These are phyloP conservation scores for Styela clava DNA, from an alignment of 23 tunicate genomes.

Conservation along the genomic window DNA sequence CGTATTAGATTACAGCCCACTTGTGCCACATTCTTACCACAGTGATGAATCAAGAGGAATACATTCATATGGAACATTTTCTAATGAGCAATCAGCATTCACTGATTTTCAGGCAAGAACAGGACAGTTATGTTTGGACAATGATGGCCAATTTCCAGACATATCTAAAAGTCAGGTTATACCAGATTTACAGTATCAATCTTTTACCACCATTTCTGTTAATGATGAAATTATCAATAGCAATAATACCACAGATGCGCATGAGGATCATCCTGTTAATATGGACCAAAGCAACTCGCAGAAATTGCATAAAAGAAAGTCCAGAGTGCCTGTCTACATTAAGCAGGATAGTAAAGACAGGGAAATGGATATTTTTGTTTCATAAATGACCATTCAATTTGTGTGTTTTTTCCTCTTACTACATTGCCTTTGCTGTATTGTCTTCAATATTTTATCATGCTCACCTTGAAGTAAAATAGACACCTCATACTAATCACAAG, in stretches of 20 bases:
- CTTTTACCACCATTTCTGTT: too few species aligned
- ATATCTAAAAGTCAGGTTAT: not conserved
- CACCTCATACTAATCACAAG: too few species aligned
- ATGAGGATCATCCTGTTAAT: not conserved
- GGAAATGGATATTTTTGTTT: not conserved
- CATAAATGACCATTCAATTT: too few species aligned
- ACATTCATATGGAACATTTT: not conserved
- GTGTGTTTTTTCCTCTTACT: too few species aligned
- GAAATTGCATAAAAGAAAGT: slow-evolving; percentile 13
- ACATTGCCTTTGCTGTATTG: too few species aligned
- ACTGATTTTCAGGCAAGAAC: not conserved
- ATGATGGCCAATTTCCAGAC: not conserved
- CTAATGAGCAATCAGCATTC: not conserved
- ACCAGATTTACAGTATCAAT: too few species aligned
- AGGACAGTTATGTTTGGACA: not conserved
- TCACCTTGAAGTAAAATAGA: too few species aligned
- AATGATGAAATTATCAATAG: not conserved
- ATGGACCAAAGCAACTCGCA: not conserved
- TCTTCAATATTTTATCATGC: too few species aligned
- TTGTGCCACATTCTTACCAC: not conserved
- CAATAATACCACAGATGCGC: not conserved
- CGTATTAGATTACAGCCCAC: not conserved
- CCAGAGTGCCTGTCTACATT: slow-evolving; percentile 12
- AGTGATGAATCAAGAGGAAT: not conserved
- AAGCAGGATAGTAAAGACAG: not conserved